A percentile compares a stretch with the other conserved stretches of the same genome.
These are phyloP conservation scores for Neotoxoptera formosana DNA, from an alignment of 1,140 invertebrate genomes.

Conservation along the genomic window DNA sequence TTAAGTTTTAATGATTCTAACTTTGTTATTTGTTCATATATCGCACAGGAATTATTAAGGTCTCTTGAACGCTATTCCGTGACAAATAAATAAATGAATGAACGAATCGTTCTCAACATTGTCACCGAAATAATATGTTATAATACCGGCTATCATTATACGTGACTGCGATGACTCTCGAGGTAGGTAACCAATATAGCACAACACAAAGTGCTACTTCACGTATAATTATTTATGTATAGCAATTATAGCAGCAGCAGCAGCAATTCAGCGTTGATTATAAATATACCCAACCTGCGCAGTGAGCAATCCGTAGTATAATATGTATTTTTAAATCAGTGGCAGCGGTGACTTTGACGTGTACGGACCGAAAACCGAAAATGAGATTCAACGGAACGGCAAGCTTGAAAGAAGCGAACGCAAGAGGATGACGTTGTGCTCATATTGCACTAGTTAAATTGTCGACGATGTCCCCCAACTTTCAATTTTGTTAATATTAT, in stretches of 20 bases:
- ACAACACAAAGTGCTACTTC: background rate
- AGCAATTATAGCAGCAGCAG: no score
- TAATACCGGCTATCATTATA: no score
- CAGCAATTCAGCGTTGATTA: background rate
- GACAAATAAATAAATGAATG: no score
- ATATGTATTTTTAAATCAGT: background rate
- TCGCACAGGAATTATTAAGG: no score
- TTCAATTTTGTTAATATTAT: background rate
- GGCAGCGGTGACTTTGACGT: background rate
- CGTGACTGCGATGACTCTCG: background rate
- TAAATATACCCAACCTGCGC: background rate
- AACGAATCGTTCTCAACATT: no score
- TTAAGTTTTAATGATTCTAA: background rate
- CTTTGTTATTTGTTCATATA: no score
- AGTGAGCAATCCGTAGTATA: background rate
- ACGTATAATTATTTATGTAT: background rate
- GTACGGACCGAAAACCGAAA: background rate
- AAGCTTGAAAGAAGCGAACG: background rate
- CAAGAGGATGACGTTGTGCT: background rate
- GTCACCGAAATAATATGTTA: no score
- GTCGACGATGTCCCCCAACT: background rate
- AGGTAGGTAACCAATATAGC: background rate
- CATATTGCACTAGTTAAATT: background rate
- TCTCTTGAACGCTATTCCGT: no score
- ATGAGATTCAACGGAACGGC: background rate